Percentiles rank a stretch among this genome's conserved stretches.
Conservation (phyloP, 2,797 vertebrate genomes). For the Sylvilagus floridanus region DNA sequence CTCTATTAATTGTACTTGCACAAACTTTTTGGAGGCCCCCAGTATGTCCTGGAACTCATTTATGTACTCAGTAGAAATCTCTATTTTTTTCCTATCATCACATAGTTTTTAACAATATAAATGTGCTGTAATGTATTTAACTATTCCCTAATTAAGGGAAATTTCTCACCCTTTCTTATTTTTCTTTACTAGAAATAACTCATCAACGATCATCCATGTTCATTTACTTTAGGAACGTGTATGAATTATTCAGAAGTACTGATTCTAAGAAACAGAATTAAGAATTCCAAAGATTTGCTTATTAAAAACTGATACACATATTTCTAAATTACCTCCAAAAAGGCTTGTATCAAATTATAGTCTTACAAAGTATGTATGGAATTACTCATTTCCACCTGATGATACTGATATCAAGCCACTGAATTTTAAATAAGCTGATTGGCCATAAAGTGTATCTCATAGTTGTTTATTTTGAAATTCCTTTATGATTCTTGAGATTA, state of each 20-base stretch:
- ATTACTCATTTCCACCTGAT: background rate
- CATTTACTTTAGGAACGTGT: background rate
- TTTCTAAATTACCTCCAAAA: slow-evolving; percentile 19
- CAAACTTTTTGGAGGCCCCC: background rate
- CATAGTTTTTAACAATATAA: background rate
- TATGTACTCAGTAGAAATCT: background rate
- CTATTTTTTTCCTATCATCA: background rate
- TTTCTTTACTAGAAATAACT: slow-evolving; percentile 34
- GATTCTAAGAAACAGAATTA: slow-evolving; percentile 18
- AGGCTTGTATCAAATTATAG: background rate
- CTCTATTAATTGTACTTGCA: too few species aligned
- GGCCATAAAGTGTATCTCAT: background rate
- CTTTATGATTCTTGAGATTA: slow-evolving; percentile 38
- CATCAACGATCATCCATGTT: background rate
- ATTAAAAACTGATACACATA: slow-evolving; percentile 31
- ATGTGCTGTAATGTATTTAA: background rate
- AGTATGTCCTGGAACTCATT: background rate
- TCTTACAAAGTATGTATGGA: background rate
- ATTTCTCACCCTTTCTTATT: background rate
- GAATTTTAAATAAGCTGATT: background rate
- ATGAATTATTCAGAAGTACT: background rate
- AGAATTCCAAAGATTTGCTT: background rate
- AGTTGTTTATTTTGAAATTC: slow-evolving; percentile 44
- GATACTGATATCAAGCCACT: background rate
- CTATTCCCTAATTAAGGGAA: background rate